A percentile compares a stretch with the other conserved stretches of the same genome.
Conservation (phyloP, 2,113 vertebrate genomes). For the Oryzias woworae region DNA sequence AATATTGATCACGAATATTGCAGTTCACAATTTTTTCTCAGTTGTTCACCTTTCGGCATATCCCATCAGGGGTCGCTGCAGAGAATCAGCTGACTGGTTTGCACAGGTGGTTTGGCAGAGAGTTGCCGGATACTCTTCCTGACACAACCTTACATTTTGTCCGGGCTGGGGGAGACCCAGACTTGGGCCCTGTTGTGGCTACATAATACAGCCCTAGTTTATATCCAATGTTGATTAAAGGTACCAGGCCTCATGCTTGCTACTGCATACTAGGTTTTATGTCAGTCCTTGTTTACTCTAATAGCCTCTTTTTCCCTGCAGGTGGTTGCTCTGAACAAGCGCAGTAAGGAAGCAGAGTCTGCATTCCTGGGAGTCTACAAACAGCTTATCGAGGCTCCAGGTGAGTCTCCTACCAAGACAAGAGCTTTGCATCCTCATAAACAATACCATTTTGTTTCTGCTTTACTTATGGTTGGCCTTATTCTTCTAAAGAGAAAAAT, state of each 20-base stretch:
- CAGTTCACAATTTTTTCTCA: background rate
- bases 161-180: too few species aligned
- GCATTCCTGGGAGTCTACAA: constrained; percentile 96
- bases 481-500: constrained; percentile 1
- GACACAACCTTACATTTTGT: too few species aligned
- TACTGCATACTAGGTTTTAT: constrained; percentile 1
- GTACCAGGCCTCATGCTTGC: background rate
- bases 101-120: too few species aligned
- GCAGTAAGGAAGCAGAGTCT: constrained; percentile 95
- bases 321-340: constrained; percentile 96
- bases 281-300: constrained; percentile 35
- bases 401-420: constrained; percentile 80
- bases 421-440: constrained; percentile 38
- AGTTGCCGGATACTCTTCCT: too few species aligned
- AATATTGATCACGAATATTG: background rate
- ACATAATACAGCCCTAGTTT: background rate
- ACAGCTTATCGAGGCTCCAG: constrained; percentile 94
- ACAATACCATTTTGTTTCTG: constrained; percentile 21
- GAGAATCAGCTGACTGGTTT: too few species aligned
- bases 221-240: background rate
- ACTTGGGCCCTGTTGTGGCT: too few species aligned
- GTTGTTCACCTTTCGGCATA: too few species aligned
- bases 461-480: too few species aligned
- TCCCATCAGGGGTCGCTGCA: too few species aligned
- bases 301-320: constrained; percentile 72